phyloP scores from a whole-genome alignment of 1,140 invertebrate genomes.

The Meloidogyne floridensis region DNA sequence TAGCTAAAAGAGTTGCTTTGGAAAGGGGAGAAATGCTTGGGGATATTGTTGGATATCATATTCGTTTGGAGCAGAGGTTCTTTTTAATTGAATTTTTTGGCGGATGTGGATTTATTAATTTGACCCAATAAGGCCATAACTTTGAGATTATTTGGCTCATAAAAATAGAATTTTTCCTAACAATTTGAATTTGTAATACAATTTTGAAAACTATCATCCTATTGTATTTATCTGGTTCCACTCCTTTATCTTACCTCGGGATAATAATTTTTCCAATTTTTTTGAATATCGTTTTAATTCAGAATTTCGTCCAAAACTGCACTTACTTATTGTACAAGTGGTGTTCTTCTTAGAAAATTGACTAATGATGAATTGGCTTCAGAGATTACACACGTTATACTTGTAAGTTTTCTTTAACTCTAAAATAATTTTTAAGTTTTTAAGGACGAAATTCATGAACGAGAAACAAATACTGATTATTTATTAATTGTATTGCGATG shows the following conservation, averaged over 20 bases:
- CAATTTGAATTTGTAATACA: too few species aligned
- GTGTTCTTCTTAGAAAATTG: constrained; percentile 81
- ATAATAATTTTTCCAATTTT: neutral
- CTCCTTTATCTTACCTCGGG: too few species aligned
- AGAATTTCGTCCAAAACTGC: constrained; percentile 79
- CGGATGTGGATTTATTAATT: too few species aligned
- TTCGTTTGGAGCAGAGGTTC: constrained; percentile 76
- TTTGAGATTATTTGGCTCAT: too few species aligned
- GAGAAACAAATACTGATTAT: constrained; percentile 89
- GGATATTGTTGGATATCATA: constrained; percentile 88
- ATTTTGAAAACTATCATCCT: too few species aligned
- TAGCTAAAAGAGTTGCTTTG: constrained; percentile 78
- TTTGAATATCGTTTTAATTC: constrained; percentile 42
- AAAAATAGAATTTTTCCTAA: too few species aligned
- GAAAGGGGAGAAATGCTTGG: constrained; percentile 85
- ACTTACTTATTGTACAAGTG: constrained; percentile 87
- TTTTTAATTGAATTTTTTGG: neutral
- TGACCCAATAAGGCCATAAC: too few species aligned
- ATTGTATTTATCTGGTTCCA: too few species aligned
- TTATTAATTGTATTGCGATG: constrained; percentile 82
- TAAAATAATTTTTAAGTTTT: neutral
- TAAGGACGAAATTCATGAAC: constrained; percentile 89
- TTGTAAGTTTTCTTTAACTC: constrained; percentile 71
- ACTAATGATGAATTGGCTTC: constrained; percentile 77
- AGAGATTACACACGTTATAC: constrained; percentile 82